A percentile compares a stretch with the other conserved stretches of the same genome.
These are phyloP conservation scores for Turritopsis rubra DNA, from an alignment of 30 jellyfish, hydroid and myxozoan genomes.

Conservation along the genomic window DNA sequence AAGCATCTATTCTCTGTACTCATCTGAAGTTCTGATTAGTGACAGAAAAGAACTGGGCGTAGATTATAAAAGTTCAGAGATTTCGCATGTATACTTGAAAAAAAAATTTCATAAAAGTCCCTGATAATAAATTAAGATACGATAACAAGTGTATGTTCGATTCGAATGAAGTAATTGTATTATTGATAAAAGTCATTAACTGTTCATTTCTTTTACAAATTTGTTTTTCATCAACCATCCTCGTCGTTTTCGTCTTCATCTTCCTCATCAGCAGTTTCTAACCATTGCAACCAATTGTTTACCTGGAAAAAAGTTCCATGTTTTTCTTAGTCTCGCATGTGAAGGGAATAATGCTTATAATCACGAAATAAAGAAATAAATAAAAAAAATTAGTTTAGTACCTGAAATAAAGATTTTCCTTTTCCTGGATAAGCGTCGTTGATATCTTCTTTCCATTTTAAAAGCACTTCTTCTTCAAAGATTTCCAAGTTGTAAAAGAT, in stretches of 20 bases:
- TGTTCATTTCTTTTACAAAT: too few species aligned
- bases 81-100: neutral
- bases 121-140: neutral
- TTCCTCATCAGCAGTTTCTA: conserved; percentile 94
- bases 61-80: neutral
- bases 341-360: too few species aligned
- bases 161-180: neutral
- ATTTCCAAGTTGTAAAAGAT: conserved; percentile 83
- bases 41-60: too few species aligned
- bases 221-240: neutral
- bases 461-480: conserved; percentile 78
- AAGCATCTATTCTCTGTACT: too few species aligned
- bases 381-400: conserved; percentile 2
- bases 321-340: too few species aligned
- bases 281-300: conserved; percentile 89
- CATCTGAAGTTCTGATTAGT: too few species aligned
- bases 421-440: conserved; percentile 82
- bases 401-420: conserved; percentile 94
- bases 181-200: too few species aligned
- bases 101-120: neutral
- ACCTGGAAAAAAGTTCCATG: conserved; percentile 37
- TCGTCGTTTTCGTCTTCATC: conserved; percentile 76
- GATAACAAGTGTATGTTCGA: neutral
- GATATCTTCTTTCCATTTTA: conserved; percentile 91
- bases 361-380: too few species aligned